Evolutionary conservation across 1,140 invertebrate genomes (phyloP).

Genomic region (Matsumurasca onukii): DNA sequence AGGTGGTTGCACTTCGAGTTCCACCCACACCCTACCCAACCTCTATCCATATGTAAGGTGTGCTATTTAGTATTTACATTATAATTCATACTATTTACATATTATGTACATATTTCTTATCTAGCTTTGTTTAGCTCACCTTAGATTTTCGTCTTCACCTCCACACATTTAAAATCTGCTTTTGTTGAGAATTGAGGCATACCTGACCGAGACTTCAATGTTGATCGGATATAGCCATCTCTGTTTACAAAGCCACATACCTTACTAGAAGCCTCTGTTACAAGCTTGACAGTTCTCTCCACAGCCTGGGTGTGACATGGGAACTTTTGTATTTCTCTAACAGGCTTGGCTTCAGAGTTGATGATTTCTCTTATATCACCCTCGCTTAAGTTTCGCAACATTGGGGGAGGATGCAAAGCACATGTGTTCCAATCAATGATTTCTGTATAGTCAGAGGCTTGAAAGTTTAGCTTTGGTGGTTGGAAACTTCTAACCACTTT

Average conservation of each 20-base stretch:
- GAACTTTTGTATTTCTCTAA: conserved; percentile 33
- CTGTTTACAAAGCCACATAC: conserved; percentile 36
- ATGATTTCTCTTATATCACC: conserved; percentile 33
- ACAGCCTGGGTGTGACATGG: conserved; percentile 44
- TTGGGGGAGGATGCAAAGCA: conserved; percentile 32
- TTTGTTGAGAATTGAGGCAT: conserved; percentile 29
- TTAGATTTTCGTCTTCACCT: not conserved
- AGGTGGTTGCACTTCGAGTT: conserved; percentile 31
- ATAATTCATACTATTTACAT: not conserved
- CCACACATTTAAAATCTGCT: not conserved
- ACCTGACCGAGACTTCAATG: conserved; percentile 24
- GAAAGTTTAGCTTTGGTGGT: conserved; percentile 36
- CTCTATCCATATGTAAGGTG: not conserved
- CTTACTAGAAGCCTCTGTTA: conserved; percentile 38
- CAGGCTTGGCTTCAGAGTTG: too few relatives aligned
- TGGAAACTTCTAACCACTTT: conserved; percentile 32
- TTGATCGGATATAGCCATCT: conserved; percentile 37
- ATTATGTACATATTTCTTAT: not conserved
- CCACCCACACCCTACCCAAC: conserved; percentile 17
- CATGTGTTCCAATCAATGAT: conserved; percentile 34
- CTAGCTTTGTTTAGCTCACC: not conserved
- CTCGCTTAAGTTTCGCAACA: conserved; percentile 31
- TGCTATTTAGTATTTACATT: not conserved
- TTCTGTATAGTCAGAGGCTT: conserved; percentile 36
- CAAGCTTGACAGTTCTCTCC: conserved; percentile 43